Conservation (phyloP, 1,140 invertebrate genomes). For the Ceratosolen fusciceps region DNA sequence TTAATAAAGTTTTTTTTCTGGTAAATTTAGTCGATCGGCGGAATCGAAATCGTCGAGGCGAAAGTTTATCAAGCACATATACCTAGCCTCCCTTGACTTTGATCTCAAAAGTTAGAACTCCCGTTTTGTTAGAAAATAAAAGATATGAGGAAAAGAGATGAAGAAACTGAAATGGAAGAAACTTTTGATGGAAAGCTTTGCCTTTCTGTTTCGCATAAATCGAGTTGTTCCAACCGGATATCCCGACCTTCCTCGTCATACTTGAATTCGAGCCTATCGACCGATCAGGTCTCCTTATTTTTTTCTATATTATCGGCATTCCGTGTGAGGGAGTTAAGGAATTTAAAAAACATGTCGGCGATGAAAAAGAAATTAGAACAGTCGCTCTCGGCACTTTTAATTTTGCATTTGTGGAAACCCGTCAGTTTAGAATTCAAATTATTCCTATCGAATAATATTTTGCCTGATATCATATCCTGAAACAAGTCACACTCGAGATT, state of each 20-base stretch:
- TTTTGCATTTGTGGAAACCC: conserved; percentile 54
- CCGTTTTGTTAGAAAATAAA: neutral
- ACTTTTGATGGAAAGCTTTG: neutral
- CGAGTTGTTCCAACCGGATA: neutral
- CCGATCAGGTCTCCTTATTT: too few relatives aligned
- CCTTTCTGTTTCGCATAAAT: neutral
- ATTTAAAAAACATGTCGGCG: conserved; percentile 52
- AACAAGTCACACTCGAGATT: too few relatives aligned
- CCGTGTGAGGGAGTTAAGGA: conserved; percentile 43
- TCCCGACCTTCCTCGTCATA: neutral
- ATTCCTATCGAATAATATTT: neutral
- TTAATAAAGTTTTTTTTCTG: neutral
- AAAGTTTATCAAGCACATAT: neutral
- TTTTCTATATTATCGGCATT: conserved; percentile 22
- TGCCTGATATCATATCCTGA: too few relatives aligned
- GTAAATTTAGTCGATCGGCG: neutral
- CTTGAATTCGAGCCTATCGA: conserved; percentile 38
- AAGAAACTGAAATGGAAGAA: neutral
- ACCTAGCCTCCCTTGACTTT: neutral
- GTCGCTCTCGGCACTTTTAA: conserved; percentile 52
- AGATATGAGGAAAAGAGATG: neutral
- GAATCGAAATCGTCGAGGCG: neutral
- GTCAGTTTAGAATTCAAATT: conserved; percentile 11
- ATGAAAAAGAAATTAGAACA: conserved; percentile 50
- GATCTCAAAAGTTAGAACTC: neutral